Percentiles rank a stretch among this genome's conserved stretches.
Evolutionary conservation across 1,140 invertebrate species (phyloP).

Genomic region (Tachypleus tridentatus): DNA sequence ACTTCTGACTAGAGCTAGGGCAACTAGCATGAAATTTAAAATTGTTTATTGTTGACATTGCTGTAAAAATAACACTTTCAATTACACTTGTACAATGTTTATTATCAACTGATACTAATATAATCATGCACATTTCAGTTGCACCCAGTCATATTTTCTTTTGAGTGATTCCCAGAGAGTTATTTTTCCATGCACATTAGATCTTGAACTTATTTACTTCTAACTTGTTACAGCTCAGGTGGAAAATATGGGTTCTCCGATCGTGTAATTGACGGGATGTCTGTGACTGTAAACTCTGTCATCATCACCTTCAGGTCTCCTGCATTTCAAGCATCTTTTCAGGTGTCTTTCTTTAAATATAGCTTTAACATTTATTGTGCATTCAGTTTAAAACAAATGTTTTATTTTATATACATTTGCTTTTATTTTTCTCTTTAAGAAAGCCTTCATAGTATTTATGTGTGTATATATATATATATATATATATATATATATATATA

Average conservation of each 20-base stretch:
- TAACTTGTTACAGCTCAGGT: constrained; percentile 16
- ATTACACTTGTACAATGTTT: too few relatives aligned
- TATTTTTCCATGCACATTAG: neutral
- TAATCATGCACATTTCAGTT: neutral
- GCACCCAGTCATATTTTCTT: constrained; percentile 3
- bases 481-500: too few relatives aligned
- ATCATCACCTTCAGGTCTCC: constrained; percentile 84
- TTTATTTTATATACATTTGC: neutral
- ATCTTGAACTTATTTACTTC: neutral
- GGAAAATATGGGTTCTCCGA: constrained; percentile 82
- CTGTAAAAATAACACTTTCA: too few relatives aligned
- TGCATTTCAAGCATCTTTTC: constrained; percentile 85
- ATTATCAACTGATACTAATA: too few relatives aligned
- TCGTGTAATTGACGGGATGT: constrained; percentile 96
- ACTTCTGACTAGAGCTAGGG: too few relatives aligned
- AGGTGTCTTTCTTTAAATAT: constrained; percentile 44
- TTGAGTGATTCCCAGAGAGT: neutral
- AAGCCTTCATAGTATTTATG: too few relatives aligned
- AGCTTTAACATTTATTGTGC: neutral
- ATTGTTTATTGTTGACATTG: too few relatives aligned
- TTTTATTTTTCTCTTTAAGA: neutral
- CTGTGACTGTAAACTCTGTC: constrained; percentile 85
- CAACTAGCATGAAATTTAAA: too few relatives aligned
- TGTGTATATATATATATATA: too few relatives aligned
- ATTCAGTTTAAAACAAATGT: constrained; percentile 2